Conservation (phyloP, 2,888 invertebrate species). For the Alentia gelatinosa region DNA sequence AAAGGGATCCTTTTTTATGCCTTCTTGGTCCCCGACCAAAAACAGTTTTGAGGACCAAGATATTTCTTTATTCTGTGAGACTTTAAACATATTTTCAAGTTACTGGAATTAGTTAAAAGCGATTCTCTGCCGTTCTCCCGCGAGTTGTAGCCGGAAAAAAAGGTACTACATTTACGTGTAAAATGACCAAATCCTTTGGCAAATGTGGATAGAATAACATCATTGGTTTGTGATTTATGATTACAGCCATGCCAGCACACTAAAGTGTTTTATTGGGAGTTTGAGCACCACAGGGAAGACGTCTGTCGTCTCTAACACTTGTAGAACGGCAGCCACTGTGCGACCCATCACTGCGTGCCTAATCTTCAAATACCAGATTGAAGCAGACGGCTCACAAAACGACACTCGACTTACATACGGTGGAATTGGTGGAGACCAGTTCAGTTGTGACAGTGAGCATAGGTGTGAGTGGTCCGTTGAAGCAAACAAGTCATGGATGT, state of each 20-base stretch:
- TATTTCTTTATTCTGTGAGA: too few relatives aligned
- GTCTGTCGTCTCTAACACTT: not conserved
- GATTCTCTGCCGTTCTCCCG: too few relatives aligned
- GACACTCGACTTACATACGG: conserved; percentile 1
- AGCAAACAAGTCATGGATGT: not conserved
- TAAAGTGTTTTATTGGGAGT: not conserved
- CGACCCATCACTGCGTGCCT: not conserved
- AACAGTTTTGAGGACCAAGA: too few relatives aligned
- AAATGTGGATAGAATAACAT: too few relatives aligned
- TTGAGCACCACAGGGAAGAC: not conserved
- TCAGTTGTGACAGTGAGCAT: not conserved
- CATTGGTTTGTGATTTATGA: too few relatives aligned
- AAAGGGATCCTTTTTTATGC: too few relatives aligned
- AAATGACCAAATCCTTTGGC: too few relatives aligned
- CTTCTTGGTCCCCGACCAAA: too few relatives aligned
- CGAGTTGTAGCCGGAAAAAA: too few relatives aligned
- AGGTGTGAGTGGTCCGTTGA: not conserved
- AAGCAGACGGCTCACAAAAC: not conserved
- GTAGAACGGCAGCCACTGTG: not conserved
- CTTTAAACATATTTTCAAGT: too few relatives aligned
- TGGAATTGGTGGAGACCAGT: not conserved
- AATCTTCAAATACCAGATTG: not conserved
- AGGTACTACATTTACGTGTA: too few relatives aligned
- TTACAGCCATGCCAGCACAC: not conserved
- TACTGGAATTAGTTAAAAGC: too few relatives aligned